Evolutionary conservation across 1,140 invertebrate genomes (phyloP).

Genomic region (Zelostemma sp.): DNA sequence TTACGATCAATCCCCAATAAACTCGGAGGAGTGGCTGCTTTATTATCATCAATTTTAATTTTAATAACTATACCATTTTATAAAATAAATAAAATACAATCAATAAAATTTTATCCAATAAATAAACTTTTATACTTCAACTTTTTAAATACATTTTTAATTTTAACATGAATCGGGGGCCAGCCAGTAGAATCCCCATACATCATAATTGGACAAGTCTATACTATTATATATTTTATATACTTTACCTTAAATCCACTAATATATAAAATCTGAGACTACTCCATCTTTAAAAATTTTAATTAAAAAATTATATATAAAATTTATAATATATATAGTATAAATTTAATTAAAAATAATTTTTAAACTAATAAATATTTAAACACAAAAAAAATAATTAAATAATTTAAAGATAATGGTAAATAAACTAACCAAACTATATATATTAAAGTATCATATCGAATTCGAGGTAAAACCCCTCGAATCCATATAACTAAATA

Average conservation of each 20-base stretch:
- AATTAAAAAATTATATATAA: constrained; percentile 8
- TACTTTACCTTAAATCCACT: constrained; percentile 70
- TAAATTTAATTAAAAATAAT: constrained; percentile 44
- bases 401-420: constrained; percentile 70
- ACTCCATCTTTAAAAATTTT: not conserved
- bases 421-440: constrained; percentile 73
- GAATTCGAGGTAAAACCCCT: constrained; percentile 71
- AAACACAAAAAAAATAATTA: constrained; percentile 65
- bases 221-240: constrained; percentile 73
- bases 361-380: constrained; percentile 46
- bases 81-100: constrained; percentile 72
- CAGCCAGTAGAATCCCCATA: constrained; percentile 75
- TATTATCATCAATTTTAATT: constrained; percentile 77
- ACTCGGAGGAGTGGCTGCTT: constrained; percentile 80
- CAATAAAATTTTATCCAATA: constrained; percentile 77
- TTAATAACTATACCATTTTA: constrained; percentile 66
- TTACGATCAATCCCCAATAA: constrained; percentile 81
- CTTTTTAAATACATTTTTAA: constrained; percentile 69
- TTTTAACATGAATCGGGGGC: constrained; percentile 78
- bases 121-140: constrained; percentile 75
- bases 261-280: constrained; percentile 60
- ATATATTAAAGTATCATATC: constrained; percentile 76
- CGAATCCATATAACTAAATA: constrained; percentile 74
- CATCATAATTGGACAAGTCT: constrained; percentile 73
- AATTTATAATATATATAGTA: constrained; percentile 5